A percentile compares a stretch with the other conserved stretches of the same genome.
Evolutionary conservation across 2,113 vertebrate genomes (phyloP).

Genomic region (Eleginops maclovinus): DNA sequence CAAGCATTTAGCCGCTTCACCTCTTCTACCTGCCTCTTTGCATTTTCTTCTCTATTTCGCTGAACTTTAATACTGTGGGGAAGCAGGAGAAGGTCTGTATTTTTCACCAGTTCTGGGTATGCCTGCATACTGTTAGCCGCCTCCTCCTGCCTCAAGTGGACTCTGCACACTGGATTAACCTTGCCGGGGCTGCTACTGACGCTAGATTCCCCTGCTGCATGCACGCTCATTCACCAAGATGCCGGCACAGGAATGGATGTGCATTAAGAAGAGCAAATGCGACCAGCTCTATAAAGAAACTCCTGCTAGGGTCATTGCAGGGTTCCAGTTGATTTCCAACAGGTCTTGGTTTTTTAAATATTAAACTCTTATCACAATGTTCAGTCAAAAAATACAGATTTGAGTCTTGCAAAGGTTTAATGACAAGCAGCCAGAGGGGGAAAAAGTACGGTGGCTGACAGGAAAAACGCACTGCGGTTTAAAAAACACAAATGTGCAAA

Average conservation of each 20-base stretch:
- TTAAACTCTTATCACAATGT: too few species aligned
- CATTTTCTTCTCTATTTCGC: conserved; percentile 2
- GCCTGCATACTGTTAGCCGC: conserved; percentile 28
- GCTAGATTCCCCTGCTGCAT: conserved; percentile 20
- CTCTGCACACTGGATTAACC: conserved; percentile 65
- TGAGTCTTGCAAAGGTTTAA: too few species aligned
- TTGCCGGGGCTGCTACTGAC: conserved; percentile 37
- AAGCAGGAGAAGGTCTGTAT: conserved; percentile 15
- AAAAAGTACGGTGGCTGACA: too few species aligned
- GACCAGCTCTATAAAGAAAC: too few species aligned
- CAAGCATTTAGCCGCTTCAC: conserved; percentile 38
- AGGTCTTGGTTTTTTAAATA: too few species aligned
- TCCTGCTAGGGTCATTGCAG: too few species aligned
- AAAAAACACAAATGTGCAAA: too few species aligned
- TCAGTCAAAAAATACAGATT: too few species aligned
- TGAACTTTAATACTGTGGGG: conserved; percentile 14
- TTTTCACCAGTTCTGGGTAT: conserved; percentile 29
- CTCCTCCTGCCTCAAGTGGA: conserved; percentile 43
- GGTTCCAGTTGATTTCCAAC: too few species aligned
- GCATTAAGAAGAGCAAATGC: conserved; percentile 12
- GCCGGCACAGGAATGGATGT: background rate
- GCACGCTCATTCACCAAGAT: background rate
- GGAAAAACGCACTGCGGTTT: too few species aligned
- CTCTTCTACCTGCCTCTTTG: conserved; percentile 25
- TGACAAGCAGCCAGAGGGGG: too few species aligned